Evolutionary conservation across 2,888 invertebrate genomes (phyloP).

Genomic region (Dolomedes plantarius): DNA sequence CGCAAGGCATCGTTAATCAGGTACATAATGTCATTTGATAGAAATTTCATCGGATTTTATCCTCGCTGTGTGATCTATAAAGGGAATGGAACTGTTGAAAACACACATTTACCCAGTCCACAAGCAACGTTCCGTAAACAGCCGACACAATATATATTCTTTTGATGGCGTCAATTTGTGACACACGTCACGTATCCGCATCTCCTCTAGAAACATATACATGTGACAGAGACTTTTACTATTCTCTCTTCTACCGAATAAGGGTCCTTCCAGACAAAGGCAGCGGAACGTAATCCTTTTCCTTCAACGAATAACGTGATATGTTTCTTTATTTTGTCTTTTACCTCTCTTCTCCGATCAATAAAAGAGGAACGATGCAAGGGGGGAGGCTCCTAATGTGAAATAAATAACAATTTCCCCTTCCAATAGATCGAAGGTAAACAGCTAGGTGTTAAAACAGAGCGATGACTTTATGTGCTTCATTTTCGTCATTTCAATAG

Average conservation of each 20-base stretch:
- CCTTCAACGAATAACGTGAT: slow-evolving; percentile 1
- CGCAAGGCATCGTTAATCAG: no score
- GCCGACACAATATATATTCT: background rate
- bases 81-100: no score
- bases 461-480: no score
- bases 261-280: background rate
- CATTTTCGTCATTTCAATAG: no score
- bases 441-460: background rate
- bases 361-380: background rate
- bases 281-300: background rate
- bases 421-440: background rate
- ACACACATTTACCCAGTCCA: no score
- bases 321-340: slow-evolving; percentile 9
- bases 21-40: no score
- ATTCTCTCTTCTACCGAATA: background rate
- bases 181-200: background rate
- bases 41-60: no score
- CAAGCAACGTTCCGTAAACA: no score
- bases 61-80: no score
- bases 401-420: background rate
- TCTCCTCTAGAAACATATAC: background rate
- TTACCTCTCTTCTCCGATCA: background rate
- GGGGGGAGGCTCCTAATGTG: background rate
- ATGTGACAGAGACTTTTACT: background rate
- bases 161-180: background rate